Conservation (phyloP, 2,797 vertebrate species). For the Echiichthys vipera region DNA sequence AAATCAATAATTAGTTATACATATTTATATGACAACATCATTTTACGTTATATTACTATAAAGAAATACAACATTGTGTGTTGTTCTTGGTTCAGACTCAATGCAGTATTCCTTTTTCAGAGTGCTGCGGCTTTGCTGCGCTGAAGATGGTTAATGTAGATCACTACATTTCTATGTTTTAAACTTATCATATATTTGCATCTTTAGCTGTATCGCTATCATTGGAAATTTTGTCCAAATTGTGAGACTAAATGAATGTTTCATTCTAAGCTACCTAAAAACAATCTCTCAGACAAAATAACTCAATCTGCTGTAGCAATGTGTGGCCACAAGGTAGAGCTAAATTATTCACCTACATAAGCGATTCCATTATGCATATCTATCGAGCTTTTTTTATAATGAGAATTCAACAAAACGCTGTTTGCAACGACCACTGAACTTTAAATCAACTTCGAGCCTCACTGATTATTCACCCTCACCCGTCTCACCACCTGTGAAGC, state of each 20-base stretch:
- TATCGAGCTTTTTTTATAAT: background rate
- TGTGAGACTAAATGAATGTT: slow-evolving; percentile 18
- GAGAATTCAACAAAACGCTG: background rate
- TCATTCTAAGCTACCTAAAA: slow-evolving; percentile 5
- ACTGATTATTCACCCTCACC: background rate
- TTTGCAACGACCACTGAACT: background rate
- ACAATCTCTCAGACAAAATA: background rate
- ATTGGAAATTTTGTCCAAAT: slow-evolving; percentile 12
- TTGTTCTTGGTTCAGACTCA: slow-evolving; percentile 42
- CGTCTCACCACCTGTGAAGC: slow-evolving; percentile 10
- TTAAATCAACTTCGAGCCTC: background rate
- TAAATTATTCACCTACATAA: slow-evolving; percentile 1
- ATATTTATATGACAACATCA: slow-evolving; percentile 83
- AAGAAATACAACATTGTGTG: slow-evolving; percentile 72
- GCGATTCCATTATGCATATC: background rate
- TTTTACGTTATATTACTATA: slow-evolving; percentile 80
- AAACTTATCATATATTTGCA: slow-evolving; percentile 4
- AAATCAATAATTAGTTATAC: slow-evolving; percentile 83
- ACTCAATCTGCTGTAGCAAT: slow-evolving; percentile 41
- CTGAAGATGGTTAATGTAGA: slow-evolving; percentile 12
- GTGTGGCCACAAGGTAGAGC: slow-evolving; percentile 58
- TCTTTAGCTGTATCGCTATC: background rate
- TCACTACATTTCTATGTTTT: slow-evolving; percentile 18
- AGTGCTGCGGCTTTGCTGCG: slow-evolving; percentile 31
- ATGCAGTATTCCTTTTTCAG: slow-evolving; percentile 82